Evolutionary conservation across 2,113 vertebrate species (phyloP), one percentile per base, ranked within the genome.

Genomic region (Odobenus rosmarus): DNA sequence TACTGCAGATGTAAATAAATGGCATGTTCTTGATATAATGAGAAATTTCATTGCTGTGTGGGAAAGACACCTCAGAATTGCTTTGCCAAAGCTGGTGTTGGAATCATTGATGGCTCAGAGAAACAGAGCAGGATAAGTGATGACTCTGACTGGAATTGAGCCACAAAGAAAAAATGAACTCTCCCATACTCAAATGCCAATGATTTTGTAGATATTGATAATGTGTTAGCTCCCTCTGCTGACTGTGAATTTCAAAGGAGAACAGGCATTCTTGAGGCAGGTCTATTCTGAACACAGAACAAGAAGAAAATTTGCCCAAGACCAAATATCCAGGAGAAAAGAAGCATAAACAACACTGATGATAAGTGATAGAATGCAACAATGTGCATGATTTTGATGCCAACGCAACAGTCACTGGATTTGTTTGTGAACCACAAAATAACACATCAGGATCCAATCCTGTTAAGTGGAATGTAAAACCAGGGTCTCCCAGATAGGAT

Each of bases 221-320:
- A 97, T 42, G 7, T 95, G 80, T 67, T 85, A 55, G 51, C n/a
- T 89, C 39, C 84, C 79, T 96, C 92, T 96, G 92, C 71, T 94
- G 84, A 88, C 69, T 39, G 10, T 95, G 11, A 92, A 86, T 90
- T 81, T 95, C 39, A 94, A 94, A 84, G 31, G 31, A 51, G 19
- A 74, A 86, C 14, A 87, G 18, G 18, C 46, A 71, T 72, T 69
- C 77, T 71, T 31, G 46, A 67, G 23, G 16, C n/a, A 92, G 42
- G 28, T 94, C 36, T 94, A 39, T 91, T 89, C 77, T 67, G 31
- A 92, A 19, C 57, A 82, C 8, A 90, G 26, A 76, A 82, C 16
- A 96, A 83, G 55, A 92, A 67, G 49, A 94, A 93, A 92, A 92
- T 5, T 83, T 90, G 31, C 49, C 88, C 23, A 64, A 84, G 36